phyloP scores from a whole-genome alignment of 2,113 vertebrate species.

The Bos indicus region DNA sequence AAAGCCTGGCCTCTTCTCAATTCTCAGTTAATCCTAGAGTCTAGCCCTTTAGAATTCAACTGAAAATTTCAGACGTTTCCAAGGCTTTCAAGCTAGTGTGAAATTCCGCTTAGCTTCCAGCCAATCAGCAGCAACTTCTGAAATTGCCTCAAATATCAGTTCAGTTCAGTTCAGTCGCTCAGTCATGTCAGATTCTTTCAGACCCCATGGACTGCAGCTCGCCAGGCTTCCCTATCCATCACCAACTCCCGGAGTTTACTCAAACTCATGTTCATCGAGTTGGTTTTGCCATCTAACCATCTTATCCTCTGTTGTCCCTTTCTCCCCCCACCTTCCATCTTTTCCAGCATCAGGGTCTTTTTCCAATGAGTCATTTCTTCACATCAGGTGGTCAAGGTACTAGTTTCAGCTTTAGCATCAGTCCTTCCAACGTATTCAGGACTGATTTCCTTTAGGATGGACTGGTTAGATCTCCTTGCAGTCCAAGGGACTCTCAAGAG shows the following conservation, averaged over 20 bases:
- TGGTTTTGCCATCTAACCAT: not conserved
- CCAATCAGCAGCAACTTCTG: not conserved
- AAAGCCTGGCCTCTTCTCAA: not conserved
- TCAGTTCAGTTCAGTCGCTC: not conserved
- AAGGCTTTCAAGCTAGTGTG: not conserved
- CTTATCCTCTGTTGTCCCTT: not conserved
- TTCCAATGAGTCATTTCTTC: not conserved
- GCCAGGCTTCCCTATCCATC: not conserved
- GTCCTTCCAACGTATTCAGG: not conserved
- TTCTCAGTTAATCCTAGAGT: not conserved
- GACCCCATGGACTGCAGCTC: not conserved
- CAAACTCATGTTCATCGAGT: not conserved
- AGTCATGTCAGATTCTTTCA: not conserved
- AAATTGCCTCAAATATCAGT: not conserved
- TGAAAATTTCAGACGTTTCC: not conserved
- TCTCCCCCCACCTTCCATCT: not conserved
- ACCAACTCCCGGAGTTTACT: not conserved
- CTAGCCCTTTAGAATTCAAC: not conserved
- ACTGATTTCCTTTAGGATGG: not conserved
- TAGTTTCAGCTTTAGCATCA: not conserved
- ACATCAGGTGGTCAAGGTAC: not conserved
- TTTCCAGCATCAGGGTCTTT: not conserved
- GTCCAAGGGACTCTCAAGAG: not conserved
- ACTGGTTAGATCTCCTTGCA: not conserved
- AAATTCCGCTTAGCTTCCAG: not conserved